A percentile compares a stretch with the other conserved stretches of the same genome.
phyloP scores from a whole-genome alignment of 2,888 invertebrate species.

The Epinotia bilunana region DNA sequence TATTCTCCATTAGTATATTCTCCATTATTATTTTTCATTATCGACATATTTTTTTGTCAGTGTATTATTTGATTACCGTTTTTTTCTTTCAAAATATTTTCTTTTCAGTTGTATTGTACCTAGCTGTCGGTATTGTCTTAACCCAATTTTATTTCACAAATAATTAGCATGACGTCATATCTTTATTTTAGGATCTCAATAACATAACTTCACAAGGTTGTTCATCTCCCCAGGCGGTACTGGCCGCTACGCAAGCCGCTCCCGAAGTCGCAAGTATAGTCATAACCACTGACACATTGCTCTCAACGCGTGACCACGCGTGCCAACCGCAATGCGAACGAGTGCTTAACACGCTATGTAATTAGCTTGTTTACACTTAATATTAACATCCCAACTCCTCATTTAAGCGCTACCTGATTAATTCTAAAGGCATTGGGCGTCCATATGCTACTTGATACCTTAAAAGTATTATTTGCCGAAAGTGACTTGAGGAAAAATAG shows the following conservation, averaged over 20 bases:
- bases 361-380: conserved; percentile 5
- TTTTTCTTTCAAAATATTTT: not conserved
- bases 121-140: too few species aligned
- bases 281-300: conserved; percentile 23
- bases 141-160: too few species aligned
- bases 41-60: too few species aligned
- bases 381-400: not conserved
- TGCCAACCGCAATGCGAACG: conserved; percentile 16
- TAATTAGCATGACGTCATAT: too few species aligned
- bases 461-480: not conserved
- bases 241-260: not conserved
- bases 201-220: not conserved
- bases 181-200: not conserved
- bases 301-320: conserved; percentile 31
- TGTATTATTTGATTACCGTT: too few species aligned
- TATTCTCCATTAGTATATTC: too few species aligned
- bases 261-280: not conserved
- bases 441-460: too few species aligned
- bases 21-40: not conserved
- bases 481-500: not conserved
- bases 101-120: not conserved
- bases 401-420: not conserved
- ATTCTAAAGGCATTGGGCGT: not conserved
- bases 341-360: conserved; percentile 6
- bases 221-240: not conserved